These are phyloP conservation scores for Phrixothrix hirtus DNA, from an alignment of 2,888 invertebrate genomes.

Conservation along the genomic window DNA sequence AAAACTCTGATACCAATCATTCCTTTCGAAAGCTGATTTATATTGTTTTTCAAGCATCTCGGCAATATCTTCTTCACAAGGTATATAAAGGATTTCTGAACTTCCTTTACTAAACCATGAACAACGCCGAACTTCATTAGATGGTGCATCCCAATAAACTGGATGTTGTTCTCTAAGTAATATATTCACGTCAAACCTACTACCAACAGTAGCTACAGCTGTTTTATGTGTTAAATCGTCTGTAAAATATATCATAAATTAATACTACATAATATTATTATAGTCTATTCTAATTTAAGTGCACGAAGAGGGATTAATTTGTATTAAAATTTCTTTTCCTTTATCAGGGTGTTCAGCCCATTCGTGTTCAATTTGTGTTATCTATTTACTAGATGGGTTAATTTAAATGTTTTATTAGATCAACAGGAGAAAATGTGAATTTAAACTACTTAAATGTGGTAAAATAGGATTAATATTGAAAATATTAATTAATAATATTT, in stretches of 20 bases:
- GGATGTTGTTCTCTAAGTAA: conserved; percentile 68
- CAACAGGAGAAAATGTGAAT: too few species aligned
- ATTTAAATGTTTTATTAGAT: too few species aligned
- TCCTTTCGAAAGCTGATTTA: conserved; percentile 71
- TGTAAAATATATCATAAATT: conserved; percentile 17
- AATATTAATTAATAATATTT: too few species aligned
- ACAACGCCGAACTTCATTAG: conserved; percentile 81
- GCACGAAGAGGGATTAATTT: too few species aligned
- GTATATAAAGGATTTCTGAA: conserved; percentile 78
- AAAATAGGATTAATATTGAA: too few species aligned
- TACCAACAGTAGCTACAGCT: conserved; percentile 79
- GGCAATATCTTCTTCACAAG: conserved; percentile 84
- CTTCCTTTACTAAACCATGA: conserved; percentile 93
- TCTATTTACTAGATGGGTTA: too few species aligned
- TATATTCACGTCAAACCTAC: conserved; percentile 88
- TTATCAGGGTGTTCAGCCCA: too few species aligned
- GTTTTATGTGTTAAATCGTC: conserved; percentile 52
- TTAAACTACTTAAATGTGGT: too few species aligned
- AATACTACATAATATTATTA: too few species aligned
- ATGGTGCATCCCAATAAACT: conserved; percentile 84
- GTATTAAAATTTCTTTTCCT: too few species aligned
- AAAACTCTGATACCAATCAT: conserved; percentile 83
- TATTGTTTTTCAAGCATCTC: conserved; percentile 84
- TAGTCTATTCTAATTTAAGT: too few species aligned
- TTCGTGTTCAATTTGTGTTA: too few species aligned